Evolutionary conservation across 2,888 invertebrate genomes (phyloP).

Genomic region (Perizoma flavofasciatum): DNA sequence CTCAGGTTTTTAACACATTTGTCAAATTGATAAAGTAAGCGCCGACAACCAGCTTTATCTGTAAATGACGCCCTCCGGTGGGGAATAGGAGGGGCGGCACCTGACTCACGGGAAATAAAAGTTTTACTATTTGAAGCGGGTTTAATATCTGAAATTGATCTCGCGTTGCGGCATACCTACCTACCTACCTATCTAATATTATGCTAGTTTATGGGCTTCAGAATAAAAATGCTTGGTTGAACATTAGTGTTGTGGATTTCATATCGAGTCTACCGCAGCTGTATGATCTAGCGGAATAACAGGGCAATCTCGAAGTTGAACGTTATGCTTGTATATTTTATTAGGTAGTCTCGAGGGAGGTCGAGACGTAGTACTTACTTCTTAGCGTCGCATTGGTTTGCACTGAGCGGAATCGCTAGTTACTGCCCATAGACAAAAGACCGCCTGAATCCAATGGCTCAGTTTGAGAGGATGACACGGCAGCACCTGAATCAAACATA

Average conservation of each 20-base stretch:
- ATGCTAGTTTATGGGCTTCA: constrained; percentile 50
- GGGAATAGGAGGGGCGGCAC: constrained; percentile 34
- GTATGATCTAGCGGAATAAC: constrained; percentile 31
- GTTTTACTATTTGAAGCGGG: constrained; percentile 58
- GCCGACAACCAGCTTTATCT: constrained; percentile 1
- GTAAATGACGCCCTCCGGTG: constrained; percentile 9
- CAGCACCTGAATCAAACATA: too few species aligned
- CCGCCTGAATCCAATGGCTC: background rate
- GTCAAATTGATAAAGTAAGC: too few species aligned
- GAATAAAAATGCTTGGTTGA: constrained; percentile 48
- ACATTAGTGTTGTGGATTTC: constrained; percentile 47
- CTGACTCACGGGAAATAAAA: constrained; percentile 65
- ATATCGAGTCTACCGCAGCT: constrained; percentile 30
- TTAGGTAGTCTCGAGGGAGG: constrained; percentile 33
- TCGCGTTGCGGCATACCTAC: constrained; percentile 30
- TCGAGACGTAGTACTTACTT: constrained; percentile 40
- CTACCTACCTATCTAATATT: constrained; percentile 38
- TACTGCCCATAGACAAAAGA: constrained; percentile 2
- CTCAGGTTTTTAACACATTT: too few species aligned
- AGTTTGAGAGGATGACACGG: too few species aligned
- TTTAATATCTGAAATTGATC: constrained; percentile 63
- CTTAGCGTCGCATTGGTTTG: constrained; percentile 39
- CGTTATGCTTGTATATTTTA: constrained; percentile 43
- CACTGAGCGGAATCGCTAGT: constrained; percentile 19
- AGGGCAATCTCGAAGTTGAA: constrained; percentile 44